phyloP scores from a whole-genome alignment of 2,797 vertebrate species.

The Benthosema pterotum region DNA sequence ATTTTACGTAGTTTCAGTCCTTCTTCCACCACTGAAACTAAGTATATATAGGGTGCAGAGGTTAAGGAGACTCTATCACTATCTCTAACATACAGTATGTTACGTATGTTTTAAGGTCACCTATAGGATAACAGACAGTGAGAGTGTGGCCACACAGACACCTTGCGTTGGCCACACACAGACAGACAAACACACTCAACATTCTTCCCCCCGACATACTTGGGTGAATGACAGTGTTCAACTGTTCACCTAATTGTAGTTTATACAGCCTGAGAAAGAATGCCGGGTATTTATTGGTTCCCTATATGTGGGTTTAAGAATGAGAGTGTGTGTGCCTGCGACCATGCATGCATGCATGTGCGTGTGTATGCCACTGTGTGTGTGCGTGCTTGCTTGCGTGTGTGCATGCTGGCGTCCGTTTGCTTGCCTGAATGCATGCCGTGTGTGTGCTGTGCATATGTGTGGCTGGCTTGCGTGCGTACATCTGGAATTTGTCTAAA shows the following conservation, averaged over 20 bases:
- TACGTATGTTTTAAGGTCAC: no score
- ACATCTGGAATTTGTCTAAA: background rate
- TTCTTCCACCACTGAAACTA: no score
- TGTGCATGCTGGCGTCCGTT: background rate
- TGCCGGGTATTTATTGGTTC: conserved; percentile 67
- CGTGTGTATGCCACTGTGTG: background rate
- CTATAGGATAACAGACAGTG: conserved; percentile 4
- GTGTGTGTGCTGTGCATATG: conserved; percentile 40
- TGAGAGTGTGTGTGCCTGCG: conserved; percentile 46
- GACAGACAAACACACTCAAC: conserved; percentile 42
- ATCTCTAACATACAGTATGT: no score
- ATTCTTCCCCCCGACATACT: conserved; percentile 67
- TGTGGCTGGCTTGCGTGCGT: background rate
- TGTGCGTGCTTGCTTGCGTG: background rate
- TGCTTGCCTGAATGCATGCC: conserved; percentile 31
- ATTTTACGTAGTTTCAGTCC: no score
- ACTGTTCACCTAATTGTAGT: conserved; percentile 77
- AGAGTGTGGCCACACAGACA: conserved; percentile 45
- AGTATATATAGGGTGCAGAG: no score
- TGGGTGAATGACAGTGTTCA: conserved; percentile 73
- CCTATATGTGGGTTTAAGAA: conserved; percentile 60
- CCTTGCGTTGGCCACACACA: conserved; percentile 66
- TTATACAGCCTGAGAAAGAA: conserved; percentile 75
- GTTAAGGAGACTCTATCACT: no score
- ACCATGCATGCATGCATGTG: conserved; percentile 19